Percentiles rank a stretch among this genome's conserved stretches.
Conservation (phyloP, 2,888 invertebrate species). For the Pterostichus madidus region DNA sequence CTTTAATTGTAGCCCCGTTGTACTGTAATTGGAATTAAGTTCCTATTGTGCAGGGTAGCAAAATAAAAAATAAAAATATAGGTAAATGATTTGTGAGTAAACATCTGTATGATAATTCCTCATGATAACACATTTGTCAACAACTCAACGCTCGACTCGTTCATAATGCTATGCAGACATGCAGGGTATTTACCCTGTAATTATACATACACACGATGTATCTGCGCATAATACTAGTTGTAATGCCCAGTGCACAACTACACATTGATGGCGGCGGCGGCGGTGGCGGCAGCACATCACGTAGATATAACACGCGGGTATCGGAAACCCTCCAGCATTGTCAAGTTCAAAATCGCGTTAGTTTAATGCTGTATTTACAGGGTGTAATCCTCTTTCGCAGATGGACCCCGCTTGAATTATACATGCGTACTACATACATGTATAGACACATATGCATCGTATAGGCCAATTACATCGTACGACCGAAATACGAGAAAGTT, state of each 20-base stretch:
- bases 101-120: neutral
- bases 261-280: neutral
- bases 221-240: neutral
- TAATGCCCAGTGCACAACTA: neutral
- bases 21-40: neutral
- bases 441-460: neutral
- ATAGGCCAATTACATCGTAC: neutral
- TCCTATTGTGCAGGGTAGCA: neutral
- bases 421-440: conserved; percentile 3
- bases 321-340: conserved; percentile 35
- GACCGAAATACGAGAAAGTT: conserved; percentile 2
- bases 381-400: conserved; percentile 57
- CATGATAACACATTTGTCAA: too few relatives aligned
- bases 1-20: too few relatives aligned
- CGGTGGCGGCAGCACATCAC: too few relatives aligned
- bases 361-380: conserved; percentile 58
- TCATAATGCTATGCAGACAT: too few relatives aligned
- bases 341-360: conserved; percentile 57
- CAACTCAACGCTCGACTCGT: too few relatives aligned
- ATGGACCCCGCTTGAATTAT: conserved; percentile 53
- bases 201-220: too few relatives aligned
- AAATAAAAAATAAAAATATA: neutral
- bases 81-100: neutral
- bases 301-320: conserved; percentile 7
- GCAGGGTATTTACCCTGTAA: too few relatives aligned